These are phyloP conservation scores for Ellobius talpinus DNA, from an alignment of 2,113 vertebrate species.

Conservation along the genomic window DNA sequence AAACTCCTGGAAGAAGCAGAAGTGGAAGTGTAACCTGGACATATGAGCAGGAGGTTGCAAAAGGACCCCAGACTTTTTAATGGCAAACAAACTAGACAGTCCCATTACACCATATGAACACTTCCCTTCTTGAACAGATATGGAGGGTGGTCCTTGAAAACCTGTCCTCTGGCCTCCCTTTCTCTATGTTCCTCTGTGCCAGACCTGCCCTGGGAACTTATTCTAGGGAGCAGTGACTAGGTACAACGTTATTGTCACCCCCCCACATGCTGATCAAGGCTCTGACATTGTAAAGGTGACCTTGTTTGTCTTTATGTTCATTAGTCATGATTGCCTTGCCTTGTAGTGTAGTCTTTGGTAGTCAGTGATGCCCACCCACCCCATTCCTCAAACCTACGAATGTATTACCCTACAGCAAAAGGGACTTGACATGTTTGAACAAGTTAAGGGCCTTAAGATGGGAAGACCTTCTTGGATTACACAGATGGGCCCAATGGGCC, in stretches of 20 bases:
- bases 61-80: neutral
- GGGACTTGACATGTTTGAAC: neutral
- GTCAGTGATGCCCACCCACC: neutral
- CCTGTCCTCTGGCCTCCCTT: neutral
- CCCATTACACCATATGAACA: neutral
- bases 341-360: neutral
- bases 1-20: neutral
- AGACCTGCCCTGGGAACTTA: neutral
- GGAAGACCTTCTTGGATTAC: neutral
- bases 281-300: neutral
- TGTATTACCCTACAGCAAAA: neutral
- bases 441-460: neutral
- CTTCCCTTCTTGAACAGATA: neutral
- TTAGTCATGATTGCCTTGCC: neutral
- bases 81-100: neutral
- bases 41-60: neutral
- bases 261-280: neutral
- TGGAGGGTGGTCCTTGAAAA: neutral
- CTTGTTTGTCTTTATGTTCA: neutral
- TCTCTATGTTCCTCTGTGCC: neutral
- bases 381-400: neutral
- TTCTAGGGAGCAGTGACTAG: accelerated
- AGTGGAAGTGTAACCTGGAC: neutral
- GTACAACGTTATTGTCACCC: neutral
- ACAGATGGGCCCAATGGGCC: neutral